Base-by-base conservation (phyloP, 2,888 invertebrate genomes). In the Chymomyza fuscimana region DNA sequence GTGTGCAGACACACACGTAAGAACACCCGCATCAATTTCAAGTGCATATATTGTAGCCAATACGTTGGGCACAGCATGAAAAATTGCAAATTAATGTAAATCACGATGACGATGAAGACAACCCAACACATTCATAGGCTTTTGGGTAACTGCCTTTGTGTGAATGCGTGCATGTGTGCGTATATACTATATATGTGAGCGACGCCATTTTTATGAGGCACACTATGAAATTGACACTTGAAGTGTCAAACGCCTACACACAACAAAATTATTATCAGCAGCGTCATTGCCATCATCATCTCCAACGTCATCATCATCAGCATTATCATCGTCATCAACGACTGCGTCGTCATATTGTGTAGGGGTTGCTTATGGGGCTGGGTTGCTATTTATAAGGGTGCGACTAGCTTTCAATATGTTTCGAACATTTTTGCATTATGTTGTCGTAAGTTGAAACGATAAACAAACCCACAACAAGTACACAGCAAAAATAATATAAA, bases 81-180 rank as follows among this genome's bases (percentile, higher is more conserved):
- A 89, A 89, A 90, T 89, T 81, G 90, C 88, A 86, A 90, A 89
- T 90, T 90, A 90, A 90, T 90, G 89, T 89, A 89, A 90, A 90
- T 90, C 90, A 74, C 74, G 60, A 16, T 46, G 59, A 10, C 29
- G 59, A 59, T 25, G 32, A 25, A 12, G 63, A 69, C 67, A 75
- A 69, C 25, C 29, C 59, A 59, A 32, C 46, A 61, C 5, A 6
- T 61, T 61, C 61, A 36, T 16, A 5, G 32, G 36, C 32, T 29
- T n/a, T 51, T 29, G 54, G 40, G 40, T 46, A 46, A 58, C 25
- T 19, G 58, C 25, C 58, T 62, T 62, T 46, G 40, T 50, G 22
- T 62, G 19, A 22, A 19, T 32, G 32, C 32, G 5, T 32, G 32
- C 63, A 4, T 63, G 54, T 29, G 58, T 63, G 54, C 22, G 58